These are phyloP conservation scores for Clamator glandarius DNA, from an alignment of 2,797 vertebrate genomes.

Conservation along the genomic window DNA sequence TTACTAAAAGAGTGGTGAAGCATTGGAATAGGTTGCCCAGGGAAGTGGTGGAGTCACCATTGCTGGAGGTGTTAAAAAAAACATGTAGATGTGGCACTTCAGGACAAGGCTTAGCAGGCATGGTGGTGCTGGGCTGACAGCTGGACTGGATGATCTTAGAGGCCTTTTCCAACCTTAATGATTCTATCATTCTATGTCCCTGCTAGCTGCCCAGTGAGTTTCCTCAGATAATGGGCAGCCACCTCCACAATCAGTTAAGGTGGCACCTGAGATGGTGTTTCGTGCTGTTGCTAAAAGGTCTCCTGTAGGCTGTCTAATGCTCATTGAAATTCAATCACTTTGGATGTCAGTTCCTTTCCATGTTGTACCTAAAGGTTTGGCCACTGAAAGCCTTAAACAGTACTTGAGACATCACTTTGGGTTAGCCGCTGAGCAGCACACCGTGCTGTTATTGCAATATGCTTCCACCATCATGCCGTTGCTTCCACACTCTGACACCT, in stretches of 20 bases:
- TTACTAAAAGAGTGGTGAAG: too few relatives aligned
- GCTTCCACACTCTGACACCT: not conserved
- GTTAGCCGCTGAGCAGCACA: not conserved
- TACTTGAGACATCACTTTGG: not conserved
- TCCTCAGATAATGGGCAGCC: not conserved
- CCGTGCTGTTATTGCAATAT: not conserved
- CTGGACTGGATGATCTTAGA: too few relatives aligned
- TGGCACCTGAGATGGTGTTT: not conserved
- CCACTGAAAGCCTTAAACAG: not conserved
- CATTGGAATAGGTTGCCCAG: too few relatives aligned
- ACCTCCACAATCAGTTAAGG: not conserved
- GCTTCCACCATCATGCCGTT: not conserved
- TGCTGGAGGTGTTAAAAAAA: too few relatives aligned
- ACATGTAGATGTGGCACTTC: too few relatives aligned
- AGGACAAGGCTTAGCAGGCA: too few relatives aligned
- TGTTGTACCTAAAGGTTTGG: not conserved
- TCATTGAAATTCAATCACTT: not conserved
- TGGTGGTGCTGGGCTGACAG: too few relatives aligned
- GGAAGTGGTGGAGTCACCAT: too few relatives aligned
- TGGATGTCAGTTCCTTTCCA: not conserved
- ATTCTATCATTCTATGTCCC: too few relatives aligned
- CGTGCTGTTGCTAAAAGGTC: not conserved
- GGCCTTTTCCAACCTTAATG: too few relatives aligned
- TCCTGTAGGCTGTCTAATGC: not conserved
- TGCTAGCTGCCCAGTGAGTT: not conserved